Evolutionary conservation across 2,113 vertebrate genomes (phyloP).

Genomic region (Ceuthmochares aereus): DNA sequence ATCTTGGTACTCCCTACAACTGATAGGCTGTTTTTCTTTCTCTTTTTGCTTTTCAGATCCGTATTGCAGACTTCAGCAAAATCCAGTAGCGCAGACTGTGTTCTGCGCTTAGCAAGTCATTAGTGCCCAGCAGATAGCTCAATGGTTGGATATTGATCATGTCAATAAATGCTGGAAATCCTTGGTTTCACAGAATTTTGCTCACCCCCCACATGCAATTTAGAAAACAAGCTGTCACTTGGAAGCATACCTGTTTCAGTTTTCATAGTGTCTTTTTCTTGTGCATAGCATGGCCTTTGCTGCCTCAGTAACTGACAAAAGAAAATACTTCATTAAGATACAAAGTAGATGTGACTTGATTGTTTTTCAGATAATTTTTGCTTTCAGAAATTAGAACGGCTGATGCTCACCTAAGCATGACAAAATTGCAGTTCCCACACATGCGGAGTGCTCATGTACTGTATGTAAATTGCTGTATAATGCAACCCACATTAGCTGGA

Average conservation of each 20-base stretch:
- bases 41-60: background rate
- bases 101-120: background rate
- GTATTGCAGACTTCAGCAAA: background rate
- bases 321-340: background rate
- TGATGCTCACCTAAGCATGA: slow-evolving; percentile 70
- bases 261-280: background rate
- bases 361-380: slow-evolving; percentile 57
- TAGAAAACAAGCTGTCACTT: background rate
- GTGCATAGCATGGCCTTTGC: background rate
- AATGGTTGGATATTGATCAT: background rate
- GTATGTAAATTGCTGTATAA: slow-evolving; percentile 82
- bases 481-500: slow-evolving; percentile 67
- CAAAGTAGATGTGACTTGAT: slow-evolving; percentile 28
- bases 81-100: background rate
- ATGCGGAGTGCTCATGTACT: background rate
- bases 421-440: slow-evolving; percentile 40
- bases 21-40: background rate
- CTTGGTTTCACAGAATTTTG: slow-evolving; percentile 1
- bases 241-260: background rate
- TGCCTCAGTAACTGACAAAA: background rate
- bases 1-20: background rate
- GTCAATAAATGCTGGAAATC: background rate
- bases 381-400: slow-evolving; percentile 79
- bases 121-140: background rate
- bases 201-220: background rate